phyloP scores from a whole-genome alignment of 2,888 invertebrate species.

The Hedya salicella region DNA sequence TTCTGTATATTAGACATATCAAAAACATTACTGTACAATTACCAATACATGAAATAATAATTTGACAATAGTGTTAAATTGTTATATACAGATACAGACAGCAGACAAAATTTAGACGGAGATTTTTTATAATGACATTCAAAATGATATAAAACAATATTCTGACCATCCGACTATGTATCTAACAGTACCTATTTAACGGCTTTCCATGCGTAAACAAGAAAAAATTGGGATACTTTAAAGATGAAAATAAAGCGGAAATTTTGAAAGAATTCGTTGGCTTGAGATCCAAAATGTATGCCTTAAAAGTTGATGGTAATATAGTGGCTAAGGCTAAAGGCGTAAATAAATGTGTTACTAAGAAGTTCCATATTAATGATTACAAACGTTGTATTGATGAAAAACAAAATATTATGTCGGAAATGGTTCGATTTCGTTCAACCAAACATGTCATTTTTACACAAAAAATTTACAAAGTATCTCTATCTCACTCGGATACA shows the following conservation, averaged over 20 bases:
- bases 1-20: slow-evolving; percentile 35
- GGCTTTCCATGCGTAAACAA: slow-evolving; percentile 52
- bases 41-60: slow-evolving; percentile 36
- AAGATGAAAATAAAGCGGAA: too few relatives aligned
- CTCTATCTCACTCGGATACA: too few relatives aligned
- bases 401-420: neutral
- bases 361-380: too few relatives aligned
- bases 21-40: slow-evolving; percentile 42
- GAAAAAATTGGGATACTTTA: slow-evolving; percentile 50
- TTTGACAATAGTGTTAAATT: slow-evolving; percentile 45
- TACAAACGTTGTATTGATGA: too few relatives aligned
- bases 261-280: too few relatives aligned
- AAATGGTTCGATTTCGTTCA: too few relatives aligned
- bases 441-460: too few relatives aligned
- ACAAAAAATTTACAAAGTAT: slow-evolving; percentile 1
- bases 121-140: slow-evolving; percentile 52
- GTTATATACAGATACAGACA: slow-evolving; percentile 52
- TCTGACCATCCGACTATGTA: slow-evolving; percentile 54
- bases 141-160: too few relatives aligned
- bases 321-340: too few relatives aligned
- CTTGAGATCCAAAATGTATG: neutral
- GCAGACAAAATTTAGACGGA: slow-evolving; percentile 47
- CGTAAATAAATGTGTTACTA: too few relatives aligned
- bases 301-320: too few relatives aligned
- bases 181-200: slow-evolving; percentile 51